Evolutionary conservation across 1,140 invertebrate species (phyloP).

Genomic region (Holotrichia oblita): DNA sequence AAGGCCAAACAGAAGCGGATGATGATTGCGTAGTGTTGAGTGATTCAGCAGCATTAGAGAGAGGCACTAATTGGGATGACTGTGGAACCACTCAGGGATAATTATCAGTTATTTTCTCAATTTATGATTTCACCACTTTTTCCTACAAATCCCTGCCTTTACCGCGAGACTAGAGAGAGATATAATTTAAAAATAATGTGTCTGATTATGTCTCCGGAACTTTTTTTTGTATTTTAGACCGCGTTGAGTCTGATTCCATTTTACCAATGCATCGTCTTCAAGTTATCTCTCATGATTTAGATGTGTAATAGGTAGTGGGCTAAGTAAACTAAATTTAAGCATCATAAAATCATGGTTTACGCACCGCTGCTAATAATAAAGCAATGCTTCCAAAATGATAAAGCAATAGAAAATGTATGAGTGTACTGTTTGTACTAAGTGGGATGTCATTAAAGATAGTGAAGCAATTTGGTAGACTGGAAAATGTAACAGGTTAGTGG

Average conservation of each 20-base stretch:
- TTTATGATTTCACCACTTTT: constrained; percentile 47
- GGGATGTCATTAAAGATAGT: neutral
- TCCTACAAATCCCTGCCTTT: neutral
- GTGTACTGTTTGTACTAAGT: neutral
- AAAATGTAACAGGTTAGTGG: too few relatives aligned
- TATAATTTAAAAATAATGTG: constrained; percentile 41
- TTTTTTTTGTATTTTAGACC: neutral
- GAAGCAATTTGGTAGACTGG: neutral
- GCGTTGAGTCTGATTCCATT: neutral
- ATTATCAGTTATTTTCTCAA: constrained; percentile 49
- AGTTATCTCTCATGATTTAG: neutral
- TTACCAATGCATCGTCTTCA: neutral
- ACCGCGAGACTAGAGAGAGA: neutral
- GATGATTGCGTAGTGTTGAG: constrained; percentile 38
- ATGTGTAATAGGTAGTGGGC: neutral
- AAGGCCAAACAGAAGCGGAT: neutral
- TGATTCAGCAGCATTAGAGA: constrained; percentile 49
- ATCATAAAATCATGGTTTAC: neutral
- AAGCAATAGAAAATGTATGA: neutral
- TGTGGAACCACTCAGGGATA: constrained; percentile 47
- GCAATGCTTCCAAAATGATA: neutral
- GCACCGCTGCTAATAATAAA: neutral
- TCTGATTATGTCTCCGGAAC: neutral
- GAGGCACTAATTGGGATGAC: constrained; percentile 44
- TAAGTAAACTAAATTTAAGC: constrained; percentile 8